phyloP scores from a whole-genome alignment of 2,888 invertebrate species.

The Trachelus tabidus region DNA sequence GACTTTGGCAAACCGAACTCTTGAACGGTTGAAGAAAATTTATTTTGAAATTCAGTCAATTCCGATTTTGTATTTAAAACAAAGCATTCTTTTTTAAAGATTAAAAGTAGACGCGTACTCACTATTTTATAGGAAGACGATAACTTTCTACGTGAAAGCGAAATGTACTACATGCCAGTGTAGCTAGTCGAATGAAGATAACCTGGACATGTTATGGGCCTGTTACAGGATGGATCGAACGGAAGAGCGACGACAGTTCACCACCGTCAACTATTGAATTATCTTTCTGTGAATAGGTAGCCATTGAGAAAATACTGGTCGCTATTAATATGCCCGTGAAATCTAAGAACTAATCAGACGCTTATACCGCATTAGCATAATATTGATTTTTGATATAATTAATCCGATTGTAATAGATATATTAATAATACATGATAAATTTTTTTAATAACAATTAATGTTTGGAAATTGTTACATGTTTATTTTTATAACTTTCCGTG shows the following conservation, averaged over 20 bases:
- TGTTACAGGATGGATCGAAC: neutral
- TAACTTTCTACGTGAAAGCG: neutral
- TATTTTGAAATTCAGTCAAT: neutral
- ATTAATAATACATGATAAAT: too few species aligned
- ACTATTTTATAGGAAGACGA: neutral
- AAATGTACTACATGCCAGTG: neutral
- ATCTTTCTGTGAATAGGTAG: neutral
- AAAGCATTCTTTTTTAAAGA: neutral
- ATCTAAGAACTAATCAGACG: neutral
- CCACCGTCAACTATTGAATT: neutral
- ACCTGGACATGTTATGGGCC: neutral
- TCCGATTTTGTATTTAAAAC: neutral
- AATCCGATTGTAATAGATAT: too few species aligned
- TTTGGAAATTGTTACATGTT: too few species aligned
- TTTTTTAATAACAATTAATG: neutral
- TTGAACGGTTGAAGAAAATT: neutral
- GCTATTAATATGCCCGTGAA: neutral
- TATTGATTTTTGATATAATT: too few species aligned
- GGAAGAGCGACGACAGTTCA: neutral
- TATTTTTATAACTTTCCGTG: neutral
- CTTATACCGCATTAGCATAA: neutral
- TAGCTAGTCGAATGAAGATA: neutral
- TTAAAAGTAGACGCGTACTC: neutral
- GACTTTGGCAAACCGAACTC: neutral
- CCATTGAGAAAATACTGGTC: neutral